These are phyloP conservation scores for Clunio marinus DNA, from an alignment of 2,888 invertebrate species.

Conservation along the genomic window DNA sequence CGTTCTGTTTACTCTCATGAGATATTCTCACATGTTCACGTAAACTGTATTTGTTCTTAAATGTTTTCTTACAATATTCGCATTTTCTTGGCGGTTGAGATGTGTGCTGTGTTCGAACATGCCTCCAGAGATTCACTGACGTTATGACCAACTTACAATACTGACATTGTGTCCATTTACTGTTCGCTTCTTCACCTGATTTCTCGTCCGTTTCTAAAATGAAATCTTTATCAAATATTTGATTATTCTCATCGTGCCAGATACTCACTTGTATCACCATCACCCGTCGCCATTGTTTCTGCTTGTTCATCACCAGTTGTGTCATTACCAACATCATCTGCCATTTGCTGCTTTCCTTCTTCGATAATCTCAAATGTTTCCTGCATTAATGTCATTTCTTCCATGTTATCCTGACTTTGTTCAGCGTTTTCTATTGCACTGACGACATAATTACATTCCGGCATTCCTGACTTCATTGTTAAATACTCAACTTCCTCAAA, in stretches of 20 bases:
- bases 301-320: neutral
- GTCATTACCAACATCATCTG: slow-evolving; percentile 21
- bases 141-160: slow-evolving; percentile 54
- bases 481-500: slow-evolving; percentile 37
- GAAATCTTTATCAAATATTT: slow-evolving; percentile 22
- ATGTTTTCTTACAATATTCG: slow-evolving; percentile 52
- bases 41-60: slow-evolving; percentile 52
- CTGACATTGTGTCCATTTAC: slow-evolving; percentile 53
- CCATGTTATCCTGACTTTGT: slow-evolving; percentile 32
- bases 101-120: slow-evolving; percentile 53
- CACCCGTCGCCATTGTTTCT: neutral
- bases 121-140: slow-evolving; percentile 53
- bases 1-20: slow-evolving; percentile 49
- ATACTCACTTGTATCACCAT: slow-evolving; percentile 11
- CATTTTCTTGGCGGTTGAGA: slow-evolving; percentile 52
- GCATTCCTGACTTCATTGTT: slow-evolving; percentile 35
- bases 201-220: slow-evolving; percentile 33
- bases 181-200: slow-evolving; percentile 45
- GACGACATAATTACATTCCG: slow-evolving; percentile 33
- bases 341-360: slow-evolving; percentile 28
- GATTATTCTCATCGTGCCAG: neutral
- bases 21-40: slow-evolving; percentile 52
- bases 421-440: slow-evolving; percentile 33
- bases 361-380: slow-evolving; percentile 37
- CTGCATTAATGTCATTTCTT: slow-evolving; percentile 31